A percentile compares a stretch with the other conserved stretches of the same genome.
These are phyloP conservation scores for Reticulitermes lucifugus DNA, from an alignment of 2,888 invertebrate species.

Conservation along the genomic window DNA sequence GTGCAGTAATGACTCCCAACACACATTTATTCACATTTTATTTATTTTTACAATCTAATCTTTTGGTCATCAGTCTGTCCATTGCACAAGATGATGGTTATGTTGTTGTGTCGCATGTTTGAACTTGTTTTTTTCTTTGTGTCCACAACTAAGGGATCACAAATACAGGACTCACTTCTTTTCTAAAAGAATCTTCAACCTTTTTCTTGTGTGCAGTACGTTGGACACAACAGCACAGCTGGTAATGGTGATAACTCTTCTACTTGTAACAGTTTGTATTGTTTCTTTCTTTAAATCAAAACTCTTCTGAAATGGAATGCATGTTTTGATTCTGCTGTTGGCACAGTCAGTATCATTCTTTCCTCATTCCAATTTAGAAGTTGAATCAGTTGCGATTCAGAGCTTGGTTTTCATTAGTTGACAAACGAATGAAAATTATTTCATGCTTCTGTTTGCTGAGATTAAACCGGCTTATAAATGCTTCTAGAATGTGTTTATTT, in stretches of 20 bases:
- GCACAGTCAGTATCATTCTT: not conserved
- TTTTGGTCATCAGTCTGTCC: slow-evolving; percentile 12
- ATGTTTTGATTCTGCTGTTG: not conserved
- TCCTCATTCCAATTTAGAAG: not conserved
- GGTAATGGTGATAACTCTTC: not conserved
- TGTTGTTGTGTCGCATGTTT: not conserved
- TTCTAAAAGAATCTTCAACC: not conserved
- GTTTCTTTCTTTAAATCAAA: not conserved
- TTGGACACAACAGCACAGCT: not conserved
- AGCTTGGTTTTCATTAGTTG: not conserved
- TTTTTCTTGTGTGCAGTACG: not conserved
- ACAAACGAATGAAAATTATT: not conserved
- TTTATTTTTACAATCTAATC: not conserved
- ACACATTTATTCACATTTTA: not conserved
- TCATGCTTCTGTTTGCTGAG: slow-evolving; percentile 2
- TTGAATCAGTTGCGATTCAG: not conserved
- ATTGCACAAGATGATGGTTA: not conserved
- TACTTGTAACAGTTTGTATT: not conserved
- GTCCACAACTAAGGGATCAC: not conserved
- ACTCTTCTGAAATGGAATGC: not conserved
- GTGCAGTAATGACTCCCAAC: not conserved
- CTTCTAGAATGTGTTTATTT: not conserved
- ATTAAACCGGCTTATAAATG: slow-evolving; percentile 11
- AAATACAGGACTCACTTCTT: not conserved
- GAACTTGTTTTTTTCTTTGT: not conserved